These are phyloP conservation scores for Rhinopomastus cyanomelas DNA, from an alignment of 2,113 vertebrate species.

Conservation along the genomic window DNA sequence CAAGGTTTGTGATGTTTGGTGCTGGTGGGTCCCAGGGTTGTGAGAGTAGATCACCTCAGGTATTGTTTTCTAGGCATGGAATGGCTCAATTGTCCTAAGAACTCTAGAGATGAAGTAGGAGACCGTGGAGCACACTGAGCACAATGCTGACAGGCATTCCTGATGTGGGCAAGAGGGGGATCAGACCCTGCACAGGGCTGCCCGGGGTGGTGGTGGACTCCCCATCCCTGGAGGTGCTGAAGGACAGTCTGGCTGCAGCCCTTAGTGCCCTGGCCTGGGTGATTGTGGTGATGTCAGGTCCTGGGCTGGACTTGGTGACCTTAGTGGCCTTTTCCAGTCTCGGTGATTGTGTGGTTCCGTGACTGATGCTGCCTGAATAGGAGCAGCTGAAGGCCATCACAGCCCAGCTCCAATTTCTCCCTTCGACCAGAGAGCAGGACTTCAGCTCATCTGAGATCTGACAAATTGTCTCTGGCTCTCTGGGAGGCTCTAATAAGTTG, in stretches of 20 bases:
- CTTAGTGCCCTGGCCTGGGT: too few species aligned
- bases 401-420: neutral
- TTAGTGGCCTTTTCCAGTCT: too few species aligned
- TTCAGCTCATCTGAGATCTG: slow-evolving; percentile 6
- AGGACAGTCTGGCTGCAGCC: too few species aligned
- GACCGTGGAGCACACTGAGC: neutral
- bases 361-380: neutral
- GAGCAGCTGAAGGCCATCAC: neutral
- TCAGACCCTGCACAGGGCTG: too few species aligned
- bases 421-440: neutral
- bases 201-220: too few species aligned
- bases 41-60: neutral
- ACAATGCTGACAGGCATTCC: slow-evolving; percentile 4
- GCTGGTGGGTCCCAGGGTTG: neutral
- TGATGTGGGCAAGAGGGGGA: neutral
- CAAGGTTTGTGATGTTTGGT: neutral
- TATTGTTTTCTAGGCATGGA: neutral
- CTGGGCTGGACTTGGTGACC: too few species aligned
- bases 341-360: too few species aligned
- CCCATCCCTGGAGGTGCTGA: too few species aligned
- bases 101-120: neutral
- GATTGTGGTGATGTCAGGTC: too few species aligned
- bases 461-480: slow-evolving; percentile 23
- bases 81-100: neutral
- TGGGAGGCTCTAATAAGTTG: slow-evolving; percentile 29